These are phyloP conservation scores for Himalopsyche anomala DNA, from an alignment of 2,888 invertebrate species.

Conservation along the genomic window DNA sequence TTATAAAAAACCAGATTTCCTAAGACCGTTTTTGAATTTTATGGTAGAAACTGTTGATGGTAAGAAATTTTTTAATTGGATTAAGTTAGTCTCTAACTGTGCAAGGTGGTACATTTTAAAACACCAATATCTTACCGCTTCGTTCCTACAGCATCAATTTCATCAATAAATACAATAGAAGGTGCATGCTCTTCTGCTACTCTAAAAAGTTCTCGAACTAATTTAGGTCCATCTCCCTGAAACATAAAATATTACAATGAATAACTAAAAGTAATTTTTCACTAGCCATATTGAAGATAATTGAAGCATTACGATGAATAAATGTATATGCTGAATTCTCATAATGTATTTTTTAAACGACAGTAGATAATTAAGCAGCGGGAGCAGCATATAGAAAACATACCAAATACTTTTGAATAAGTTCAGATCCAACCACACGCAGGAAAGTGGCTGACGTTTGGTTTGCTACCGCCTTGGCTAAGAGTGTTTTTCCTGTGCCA, in stretches of 20 bases:
- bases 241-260: slow-evolving; percentile 55
- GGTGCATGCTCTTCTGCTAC: slow-evolving; percentile 99
- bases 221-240: slow-evolving; percentile 97
- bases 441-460: slow-evolving; percentile 99
- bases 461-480: slow-evolving; percentile 99
- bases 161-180: slow-evolving; percentile 99
- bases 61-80: no score
- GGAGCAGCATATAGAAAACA: slow-evolving; percentile 66
- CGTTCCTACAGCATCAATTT: slow-evolving; percentile 99
- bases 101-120: background rate
- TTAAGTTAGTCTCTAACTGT: background rate
- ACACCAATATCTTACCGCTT: slow-evolving; percentile 79
- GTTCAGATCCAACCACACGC: slow-evolving; percentile 98
- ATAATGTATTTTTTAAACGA: background rate
- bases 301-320: no score
- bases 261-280: no score
- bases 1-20: background rate
- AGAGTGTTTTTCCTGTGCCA: slow-evolving; percentile 97
- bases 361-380: background rate
- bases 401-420: slow-evolving; percentile 98
- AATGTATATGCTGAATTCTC: no score
- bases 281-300: no score
- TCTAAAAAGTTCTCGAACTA: slow-evolving; percentile 97
- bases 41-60: no score
- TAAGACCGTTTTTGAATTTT: no score